phyloP scores from a whole-genome alignment of 2,888 invertebrate genomes.

The Drosophila hamatofila region DNA sequence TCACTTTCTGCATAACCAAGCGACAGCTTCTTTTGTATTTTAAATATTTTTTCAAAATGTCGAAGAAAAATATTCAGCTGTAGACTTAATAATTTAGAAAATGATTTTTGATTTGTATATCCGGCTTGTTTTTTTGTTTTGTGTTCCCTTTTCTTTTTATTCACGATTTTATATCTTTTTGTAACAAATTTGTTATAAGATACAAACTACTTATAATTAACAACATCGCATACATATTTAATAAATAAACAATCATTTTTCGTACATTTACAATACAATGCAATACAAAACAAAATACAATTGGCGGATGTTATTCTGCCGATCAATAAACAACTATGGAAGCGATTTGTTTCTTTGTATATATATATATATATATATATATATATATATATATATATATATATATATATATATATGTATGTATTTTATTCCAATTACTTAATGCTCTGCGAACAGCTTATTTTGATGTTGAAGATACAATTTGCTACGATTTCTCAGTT shows the following conservation, averaged over 20 bases:
- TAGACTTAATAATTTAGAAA: not conserved
- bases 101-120: slow-evolving; percentile 1
- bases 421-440: slow-evolving; percentile 6
- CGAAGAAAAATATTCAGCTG: not conserved
- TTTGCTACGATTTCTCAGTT: slow-evolving; percentile 51
- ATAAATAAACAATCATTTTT: slow-evolving; percentile 66
- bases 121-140: slow-evolving; percentile 16
- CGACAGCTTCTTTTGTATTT: not conserved
- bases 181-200: slow-evolving; percentile 71
- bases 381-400: too few species aligned
- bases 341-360: slow-evolving; percentile 53
- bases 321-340: slow-evolving; percentile 69
- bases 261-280: slow-evolving; percentile 61
- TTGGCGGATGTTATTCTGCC: slow-evolving; percentile 30
- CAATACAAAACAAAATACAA: slow-evolving; percentile 29
- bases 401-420: not conserved
- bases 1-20: not conserved
- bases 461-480: slow-evolving; percentile 28
- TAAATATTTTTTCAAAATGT: not conserved
- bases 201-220: slow-evolving; percentile 75
- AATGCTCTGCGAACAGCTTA: slow-evolving; percentile 31
- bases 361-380: not conserved
- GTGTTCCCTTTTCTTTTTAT: slow-evolving; percentile 55
- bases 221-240: slow-evolving; percentile 72
- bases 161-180: slow-evolving; percentile 49